phyloP scores from a whole-genome alignment of 2,113 vertebrate genomes.

The Gobiocypris rarus region DNA sequence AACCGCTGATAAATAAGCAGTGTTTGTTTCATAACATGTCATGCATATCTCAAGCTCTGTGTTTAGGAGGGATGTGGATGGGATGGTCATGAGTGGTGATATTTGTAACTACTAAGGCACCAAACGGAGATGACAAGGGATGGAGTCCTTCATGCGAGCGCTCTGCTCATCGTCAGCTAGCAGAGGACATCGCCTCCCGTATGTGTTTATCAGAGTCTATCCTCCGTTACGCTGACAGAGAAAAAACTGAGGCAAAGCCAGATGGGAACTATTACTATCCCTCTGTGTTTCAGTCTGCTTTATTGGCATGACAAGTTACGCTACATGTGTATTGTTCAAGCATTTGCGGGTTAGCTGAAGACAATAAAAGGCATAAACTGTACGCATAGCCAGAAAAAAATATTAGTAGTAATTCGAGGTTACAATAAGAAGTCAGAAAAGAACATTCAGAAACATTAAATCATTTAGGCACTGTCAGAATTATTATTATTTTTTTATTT shows the following conservation, averaged over 20 bases:
- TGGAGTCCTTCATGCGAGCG: conserved; percentile 23
- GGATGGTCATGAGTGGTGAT: neutral
- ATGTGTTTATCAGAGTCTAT: conserved; percentile 54
- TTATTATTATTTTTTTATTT: too few relatives aligned
- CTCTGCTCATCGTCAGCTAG: conserved; percentile 39
- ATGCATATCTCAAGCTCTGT: neutral
- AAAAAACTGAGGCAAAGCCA: conserved; percentile 50
- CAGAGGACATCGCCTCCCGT: conserved; percentile 39
- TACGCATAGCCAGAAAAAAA: neutral
- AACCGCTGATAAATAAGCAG: neutral
- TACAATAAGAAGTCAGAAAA: neutral
- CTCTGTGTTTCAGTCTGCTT: neutral
- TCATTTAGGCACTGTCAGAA: neutral
- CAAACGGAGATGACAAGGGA: conserved; percentile 14
- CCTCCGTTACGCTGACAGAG: conserved; percentile 48
- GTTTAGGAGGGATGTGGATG: neutral
- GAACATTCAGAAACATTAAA: neutral
- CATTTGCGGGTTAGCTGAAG: neutral
- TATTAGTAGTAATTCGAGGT: neutral
- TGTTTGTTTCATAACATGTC: too few relatives aligned
- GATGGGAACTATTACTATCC: conserved; percentile 55
- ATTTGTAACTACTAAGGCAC: conserved; percentile 15
- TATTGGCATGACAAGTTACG: conserved; percentile 16
- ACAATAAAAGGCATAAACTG: conserved; percentile 5
- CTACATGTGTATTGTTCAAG: neutral